phyloP scores from a whole-genome alignment of 2,888 invertebrate species.

The Temnothorax rugatulus region DNA sequence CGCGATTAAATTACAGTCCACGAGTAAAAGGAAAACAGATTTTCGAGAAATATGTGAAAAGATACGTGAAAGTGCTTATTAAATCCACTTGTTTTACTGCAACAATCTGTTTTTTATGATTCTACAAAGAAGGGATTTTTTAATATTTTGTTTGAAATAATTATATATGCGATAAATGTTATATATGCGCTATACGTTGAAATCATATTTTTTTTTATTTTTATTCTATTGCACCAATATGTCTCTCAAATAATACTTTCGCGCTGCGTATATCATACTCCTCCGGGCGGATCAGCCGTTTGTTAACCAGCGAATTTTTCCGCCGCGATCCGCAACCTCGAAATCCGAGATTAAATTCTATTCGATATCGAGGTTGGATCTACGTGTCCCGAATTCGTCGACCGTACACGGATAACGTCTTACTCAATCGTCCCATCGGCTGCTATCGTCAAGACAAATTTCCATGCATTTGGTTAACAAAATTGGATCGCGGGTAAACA shows the following conservation, averaged over 20 bases:
- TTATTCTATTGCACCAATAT: neutral
- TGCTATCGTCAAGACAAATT: slow-evolving; percentile 23
- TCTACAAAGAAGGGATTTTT: neutral
- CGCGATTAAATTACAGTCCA: slow-evolving; percentile 7
- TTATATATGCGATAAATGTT: neutral
- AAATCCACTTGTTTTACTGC: neutral
- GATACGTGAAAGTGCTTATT: neutral
- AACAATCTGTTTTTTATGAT: neutral
- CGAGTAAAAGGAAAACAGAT: neutral
- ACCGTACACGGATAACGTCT: slow-evolving; percentile 45
- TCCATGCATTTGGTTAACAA: slow-evolving; percentile 55
- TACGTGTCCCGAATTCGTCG: slow-evolving; percentile 39
- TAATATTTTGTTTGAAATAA: neutral
- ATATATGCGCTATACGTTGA: neutral
- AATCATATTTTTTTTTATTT: slow-evolving; percentile 15
- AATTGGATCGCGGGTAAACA: slow-evolving; percentile 10
- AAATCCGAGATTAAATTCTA: slow-evolving; percentile 56
- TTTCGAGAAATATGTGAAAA: neutral
- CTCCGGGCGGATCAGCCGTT: slow-evolving; percentile 1
- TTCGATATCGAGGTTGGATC: slow-evolving; percentile 34
- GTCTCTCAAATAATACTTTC: neutral
- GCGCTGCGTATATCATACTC: neutral
- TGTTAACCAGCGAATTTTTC: slow-evolving; percentile 35
- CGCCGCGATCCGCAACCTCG: neutral
- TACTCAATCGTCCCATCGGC: slow-evolving; percentile 40